These are phyloP conservation scores for Sylvicapra grimmia DNA, from an alignment of 2,113 vertebrate species.

Conservation along the genomic window DNA sequence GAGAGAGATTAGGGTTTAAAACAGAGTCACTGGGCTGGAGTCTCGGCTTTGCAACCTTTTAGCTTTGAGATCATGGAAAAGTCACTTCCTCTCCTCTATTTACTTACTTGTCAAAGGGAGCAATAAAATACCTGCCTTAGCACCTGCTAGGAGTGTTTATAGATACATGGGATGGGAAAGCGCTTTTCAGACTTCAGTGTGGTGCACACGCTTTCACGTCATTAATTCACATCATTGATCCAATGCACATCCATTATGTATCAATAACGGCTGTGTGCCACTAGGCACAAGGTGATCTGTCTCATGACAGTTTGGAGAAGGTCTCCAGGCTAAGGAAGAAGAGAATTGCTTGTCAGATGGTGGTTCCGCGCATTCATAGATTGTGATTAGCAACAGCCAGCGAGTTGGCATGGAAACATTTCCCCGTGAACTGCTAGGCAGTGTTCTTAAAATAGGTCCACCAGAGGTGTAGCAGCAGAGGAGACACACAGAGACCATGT, in stretches of 20 bases:
- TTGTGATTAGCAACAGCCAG: slow-evolving; percentile 72
- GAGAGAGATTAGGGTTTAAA: not conserved
- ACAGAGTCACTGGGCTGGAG: not conserved
- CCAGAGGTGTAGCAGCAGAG: not conserved
- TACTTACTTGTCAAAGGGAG: not conserved
- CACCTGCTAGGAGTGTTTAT: rapidly evolving
- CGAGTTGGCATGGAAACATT: slow-evolving; percentile 77
- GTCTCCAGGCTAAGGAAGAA: slow-evolving; percentile 21
- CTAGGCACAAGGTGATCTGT: not conserved
- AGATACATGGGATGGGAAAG: rapidly evolving
- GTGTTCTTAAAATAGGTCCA: slow-evolving; percentile 71
- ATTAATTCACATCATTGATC: too few relatives aligned
- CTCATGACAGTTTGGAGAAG: not conserved
- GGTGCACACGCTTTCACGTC: rapidly evolving
- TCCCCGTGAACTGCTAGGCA: slow-evolving; percentile 61
- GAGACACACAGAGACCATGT: rapidly evolving
- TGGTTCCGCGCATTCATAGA: slow-evolving; percentile 55
- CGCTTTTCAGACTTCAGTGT: too few relatives aligned
- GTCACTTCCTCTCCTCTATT: not conserved
- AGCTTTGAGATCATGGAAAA: not conserved
- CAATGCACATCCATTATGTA: rapidly evolving
- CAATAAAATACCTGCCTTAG: rapidly evolving
- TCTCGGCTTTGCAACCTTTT: not conserved
- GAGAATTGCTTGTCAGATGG: slow-evolving; percentile 68
- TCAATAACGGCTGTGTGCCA: not conserved